These are phyloP conservation scores for Caenorhabditis inopinata DNA, from an alignment of 1,140 invertebrate genomes.

Conservation along the genomic window DNA sequence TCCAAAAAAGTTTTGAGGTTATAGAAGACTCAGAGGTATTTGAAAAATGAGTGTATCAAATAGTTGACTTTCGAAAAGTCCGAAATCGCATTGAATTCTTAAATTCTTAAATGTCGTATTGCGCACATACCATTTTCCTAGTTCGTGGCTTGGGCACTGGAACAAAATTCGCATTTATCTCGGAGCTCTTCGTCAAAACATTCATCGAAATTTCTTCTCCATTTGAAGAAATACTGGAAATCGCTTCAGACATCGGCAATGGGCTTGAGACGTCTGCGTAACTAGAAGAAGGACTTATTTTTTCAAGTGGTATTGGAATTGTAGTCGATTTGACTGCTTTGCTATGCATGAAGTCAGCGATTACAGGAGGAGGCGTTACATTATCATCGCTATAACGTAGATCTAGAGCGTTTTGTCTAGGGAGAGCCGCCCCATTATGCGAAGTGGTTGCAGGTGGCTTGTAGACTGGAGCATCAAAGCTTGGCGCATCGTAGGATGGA, in stretches of 20 bases:
- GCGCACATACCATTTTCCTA: neutral
- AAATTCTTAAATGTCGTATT: too few relatives aligned
- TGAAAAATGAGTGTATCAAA: too few relatives aligned
- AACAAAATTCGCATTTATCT: neutral
- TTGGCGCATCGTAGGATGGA: neutral
- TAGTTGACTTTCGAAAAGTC: too few relatives aligned
- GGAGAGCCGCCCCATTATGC: neutral
- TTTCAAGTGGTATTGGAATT: neutral
- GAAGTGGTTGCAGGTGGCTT: neutral
- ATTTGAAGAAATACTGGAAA: neutral
- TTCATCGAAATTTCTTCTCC: neutral
- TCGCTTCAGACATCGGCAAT: neutral
- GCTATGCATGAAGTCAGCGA: neutral
- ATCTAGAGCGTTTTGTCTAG: neutral
- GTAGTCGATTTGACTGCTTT: neutral
- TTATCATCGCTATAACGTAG: neutral
- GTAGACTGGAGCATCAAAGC: constrained; percentile 10
- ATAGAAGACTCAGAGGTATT: too few relatives aligned
- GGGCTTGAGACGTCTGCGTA: neutral
- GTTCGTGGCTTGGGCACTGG: constrained; percentile 1
- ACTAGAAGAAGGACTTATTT: neutral
- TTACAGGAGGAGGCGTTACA: neutral
- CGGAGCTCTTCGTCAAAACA: neutral
- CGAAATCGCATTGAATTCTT: too few relatives aligned
- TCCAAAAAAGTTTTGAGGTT: too few relatives aligned